Base-by-base conservation (phyloP, 1,140 invertebrate genomes). In the Planococcus citri region DNA sequence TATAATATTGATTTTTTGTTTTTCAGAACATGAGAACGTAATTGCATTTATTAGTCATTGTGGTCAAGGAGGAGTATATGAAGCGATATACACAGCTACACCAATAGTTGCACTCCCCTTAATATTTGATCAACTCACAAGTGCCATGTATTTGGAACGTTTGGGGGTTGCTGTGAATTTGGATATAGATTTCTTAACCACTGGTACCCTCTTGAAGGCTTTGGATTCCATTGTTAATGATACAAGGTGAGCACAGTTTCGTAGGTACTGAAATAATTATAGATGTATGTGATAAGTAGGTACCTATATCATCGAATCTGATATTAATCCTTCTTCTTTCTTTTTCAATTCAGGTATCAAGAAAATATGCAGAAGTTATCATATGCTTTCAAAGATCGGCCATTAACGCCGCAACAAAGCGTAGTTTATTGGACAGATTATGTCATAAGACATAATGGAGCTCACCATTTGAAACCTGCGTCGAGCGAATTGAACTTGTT, bases 41-140 rank as follows among this genome's bases (percentile, higher is more conserved):
- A 80, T 81, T 72, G 70, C 85, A 0, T 87, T 88, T 72, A 82
- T 88, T n/a, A 84, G 82, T 2, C 84, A 87, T 73, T 85, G 85
- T 68, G 87, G 86, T 0, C 76, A 83, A 14, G 77, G 85, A 10
- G 83, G 85, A 27, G 75, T 80, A 0, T 77, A 81, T 72, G 86
- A 88, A 75, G 80, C 83, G 0, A 73, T 86, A 10, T 78, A 82
- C 33, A 80, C 78, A 27, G 80, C 78, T n/a, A 81, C 83, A 4
- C 85, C 86, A 0, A 77, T 87, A 27, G 75, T 88, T 68, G 82
- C 80, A 21, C 78, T 87, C 68, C 86, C 86, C 9, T 73, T 88
- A 8, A 80, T 83, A 37, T 78, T 76, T 2, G 86, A 88, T 73
- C 86, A 85, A 58, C 14, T 10, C 0, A n/a, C 20, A 10, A 72